These are phyloP conservation scores for Callipepla californica DNA, from an alignment of 2,113 vertebrate species.

Conservation along the genomic window DNA sequence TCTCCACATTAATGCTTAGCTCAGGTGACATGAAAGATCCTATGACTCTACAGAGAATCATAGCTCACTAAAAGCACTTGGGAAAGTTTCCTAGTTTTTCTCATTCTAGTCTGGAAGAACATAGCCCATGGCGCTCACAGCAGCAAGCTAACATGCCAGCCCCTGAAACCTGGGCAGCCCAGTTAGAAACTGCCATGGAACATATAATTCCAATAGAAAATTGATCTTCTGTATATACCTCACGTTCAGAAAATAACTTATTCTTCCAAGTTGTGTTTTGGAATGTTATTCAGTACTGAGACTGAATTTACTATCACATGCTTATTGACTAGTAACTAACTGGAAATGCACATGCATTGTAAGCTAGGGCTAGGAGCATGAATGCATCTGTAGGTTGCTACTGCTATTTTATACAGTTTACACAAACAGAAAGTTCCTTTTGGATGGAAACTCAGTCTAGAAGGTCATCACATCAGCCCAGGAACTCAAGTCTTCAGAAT, in stretches of 20 bases:
- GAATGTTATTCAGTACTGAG: neutral
- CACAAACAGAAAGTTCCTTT: neutral
- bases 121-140: fast-evolving
- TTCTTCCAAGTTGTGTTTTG: neutral
- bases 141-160: fast-evolving
- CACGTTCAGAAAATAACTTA: neutral
- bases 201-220: neutral
- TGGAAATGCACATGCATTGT: neutral
- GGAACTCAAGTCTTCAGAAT: neutral
- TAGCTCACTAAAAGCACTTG: neutral
- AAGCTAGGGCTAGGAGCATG: neutral
- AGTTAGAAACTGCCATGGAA: neutral
- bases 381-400: neutral
- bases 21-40: neutral
- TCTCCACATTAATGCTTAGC: neutral
- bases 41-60: neutral
- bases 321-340: neutral
- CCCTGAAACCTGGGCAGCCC: neutral
- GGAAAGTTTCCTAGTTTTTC: neutral
- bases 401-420: neutral
- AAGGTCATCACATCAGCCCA: neutral
- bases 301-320: neutral
- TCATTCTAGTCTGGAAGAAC: neutral
- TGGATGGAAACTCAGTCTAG: neutral
- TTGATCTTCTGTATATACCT: fast-evolving